Percentiles rank a stretch among this genome's conserved stretches.
Evolutionary conservation across 2,888 invertebrate species (phyloP).

Genomic region (Hartigia nigra): DNA sequence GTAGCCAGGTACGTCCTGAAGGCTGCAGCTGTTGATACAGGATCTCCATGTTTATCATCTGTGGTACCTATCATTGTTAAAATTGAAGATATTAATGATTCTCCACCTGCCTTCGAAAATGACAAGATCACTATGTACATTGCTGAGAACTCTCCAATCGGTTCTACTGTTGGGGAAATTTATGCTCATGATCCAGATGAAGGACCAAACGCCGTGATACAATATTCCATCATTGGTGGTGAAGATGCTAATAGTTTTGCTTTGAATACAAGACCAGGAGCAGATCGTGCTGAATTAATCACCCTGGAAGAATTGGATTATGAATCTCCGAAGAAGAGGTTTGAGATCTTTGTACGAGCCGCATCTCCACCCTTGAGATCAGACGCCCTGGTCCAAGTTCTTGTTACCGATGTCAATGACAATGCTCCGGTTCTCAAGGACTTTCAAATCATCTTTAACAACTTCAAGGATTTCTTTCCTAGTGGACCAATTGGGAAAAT

Average conservation of each 20-base stretch:
- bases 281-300: slow-evolving; percentile 87
- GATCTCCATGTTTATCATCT: slow-evolving; percentile 81
- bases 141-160: slow-evolving; percentile 96
- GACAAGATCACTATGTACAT: slow-evolving; percentile 90
- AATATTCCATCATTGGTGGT: slow-evolving; percentile 94
- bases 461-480: slow-evolving; percentile 93
- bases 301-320: slow-evolving; percentile 95
- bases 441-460: slow-evolving; percentile 94
- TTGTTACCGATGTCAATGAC: slow-evolving; percentile 95
- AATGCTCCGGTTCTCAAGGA: slow-evolving; percentile 93
- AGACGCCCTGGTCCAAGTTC: slow-evolving; percentile 87
- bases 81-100: slow-evolving; percentile 90
- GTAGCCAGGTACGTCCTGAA: slow-evolving; percentile 85
- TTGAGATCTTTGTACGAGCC: slow-evolving; percentile 88
- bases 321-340: slow-evolving; percentile 92
- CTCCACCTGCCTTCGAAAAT: slow-evolving; percentile 89
- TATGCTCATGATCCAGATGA: slow-evolving; percentile 93
- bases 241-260: slow-evolving; percentile 90
- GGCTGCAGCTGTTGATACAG: slow-evolving; percentile 91
- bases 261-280: slow-evolving; percentile 82
- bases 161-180: slow-evolving; percentile 92
- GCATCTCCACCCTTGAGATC: slow-evolving; percentile 90
- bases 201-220: slow-evolving; percentile 89
- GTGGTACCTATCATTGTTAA: slow-evolving; percentile 79
- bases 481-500: slow-evolving; percentile 91